Evolutionary conservation across 2,797 vertebrate genomes (phyloP).

Genomic region (Acanthiza pusilla): DNA sequence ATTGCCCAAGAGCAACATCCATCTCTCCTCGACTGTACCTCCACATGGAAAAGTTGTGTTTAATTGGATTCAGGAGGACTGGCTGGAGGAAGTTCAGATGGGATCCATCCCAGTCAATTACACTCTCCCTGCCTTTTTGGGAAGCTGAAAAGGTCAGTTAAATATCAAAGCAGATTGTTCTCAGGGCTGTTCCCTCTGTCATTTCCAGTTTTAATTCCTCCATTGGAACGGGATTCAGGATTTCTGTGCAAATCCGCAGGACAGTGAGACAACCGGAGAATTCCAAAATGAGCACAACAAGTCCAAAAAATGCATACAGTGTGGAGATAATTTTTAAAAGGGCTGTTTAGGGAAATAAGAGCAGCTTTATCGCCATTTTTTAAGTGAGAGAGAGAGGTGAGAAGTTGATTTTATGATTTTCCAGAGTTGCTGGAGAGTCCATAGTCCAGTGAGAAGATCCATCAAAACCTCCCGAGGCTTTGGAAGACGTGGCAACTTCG

Average conservation of each 20-base stretch:
- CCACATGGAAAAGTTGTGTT: constrained; percentile 19
- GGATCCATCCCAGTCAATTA: constrained; percentile 30
- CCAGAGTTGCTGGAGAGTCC: neutral
- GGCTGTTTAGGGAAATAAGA: neutral
- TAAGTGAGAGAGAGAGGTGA: neutral
- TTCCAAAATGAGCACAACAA: accelerated
- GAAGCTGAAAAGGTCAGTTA: constrained; percentile 56
- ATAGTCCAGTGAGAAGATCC: neutral
- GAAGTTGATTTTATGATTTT: neutral
- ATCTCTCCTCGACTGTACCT: neutral
- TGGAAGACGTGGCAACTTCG: neutral
- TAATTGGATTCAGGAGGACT: constrained; percentile 50
- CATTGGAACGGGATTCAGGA: neutral
- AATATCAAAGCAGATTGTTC: constrained; percentile 35
- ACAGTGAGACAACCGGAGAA: neutral
- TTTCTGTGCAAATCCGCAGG: neutral
- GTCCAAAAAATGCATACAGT: neutral
- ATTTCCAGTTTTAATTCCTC: constrained; percentile 13
- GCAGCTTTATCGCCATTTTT: neutral
- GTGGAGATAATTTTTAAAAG: neutral
- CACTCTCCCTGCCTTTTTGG: constrained; percentile 4
- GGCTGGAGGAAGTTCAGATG: constrained; percentile 47
- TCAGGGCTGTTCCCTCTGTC: neutral
- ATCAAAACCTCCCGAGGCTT: neutral
- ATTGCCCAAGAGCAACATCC: neutral